Conservation (phyloP, 92 coral and sea anemone species). For the Zoanthus gigantus region DNA sequence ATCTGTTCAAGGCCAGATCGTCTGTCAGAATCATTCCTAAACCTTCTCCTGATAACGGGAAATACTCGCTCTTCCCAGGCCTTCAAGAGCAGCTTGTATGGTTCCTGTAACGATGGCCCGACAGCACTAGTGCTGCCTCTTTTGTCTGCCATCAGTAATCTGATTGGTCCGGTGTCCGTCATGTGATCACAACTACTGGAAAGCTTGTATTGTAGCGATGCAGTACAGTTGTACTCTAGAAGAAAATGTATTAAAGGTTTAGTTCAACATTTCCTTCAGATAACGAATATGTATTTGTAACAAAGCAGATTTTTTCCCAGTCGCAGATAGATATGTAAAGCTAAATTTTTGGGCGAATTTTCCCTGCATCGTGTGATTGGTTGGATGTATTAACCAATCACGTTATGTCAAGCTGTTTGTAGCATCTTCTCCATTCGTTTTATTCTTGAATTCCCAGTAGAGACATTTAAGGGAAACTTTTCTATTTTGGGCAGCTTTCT, state of each 20-base stretch:
- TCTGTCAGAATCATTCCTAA: slow-evolving; percentile 91
- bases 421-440: neutral
- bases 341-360: neutral
- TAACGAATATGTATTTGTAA: too few species aligned
- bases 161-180: slow-evolving; percentile 85
- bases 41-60: slow-evolving; percentile 94
- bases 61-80: slow-evolving; percentile 99
- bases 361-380: neutral
- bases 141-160: slow-evolving; percentile 72
- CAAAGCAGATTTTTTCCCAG: too few species aligned
- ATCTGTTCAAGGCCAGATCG: slow-evolving; percentile 97
- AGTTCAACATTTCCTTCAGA: neutral
- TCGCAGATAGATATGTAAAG: too few species aligned
- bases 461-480: too few species aligned
- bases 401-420: neutral
- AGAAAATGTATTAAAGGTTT: neutral
- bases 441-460: too few species aligned
- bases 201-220: slow-evolving; percentile 84
- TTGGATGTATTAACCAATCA: neutral
- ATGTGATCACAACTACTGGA: slow-evolving; percentile 93
- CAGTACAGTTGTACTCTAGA: slow-evolving; percentile 76
- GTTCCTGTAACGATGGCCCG: slow-evolving; percentile 73
- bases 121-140: slow-evolving; percentile 51
- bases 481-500: too few species aligned
- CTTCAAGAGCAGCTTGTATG: slow-evolving; percentile 84